Base-by-base conservation (phyloP, 2,797 vertebrate species). In the Thaleichthys pacificus region DNA sequence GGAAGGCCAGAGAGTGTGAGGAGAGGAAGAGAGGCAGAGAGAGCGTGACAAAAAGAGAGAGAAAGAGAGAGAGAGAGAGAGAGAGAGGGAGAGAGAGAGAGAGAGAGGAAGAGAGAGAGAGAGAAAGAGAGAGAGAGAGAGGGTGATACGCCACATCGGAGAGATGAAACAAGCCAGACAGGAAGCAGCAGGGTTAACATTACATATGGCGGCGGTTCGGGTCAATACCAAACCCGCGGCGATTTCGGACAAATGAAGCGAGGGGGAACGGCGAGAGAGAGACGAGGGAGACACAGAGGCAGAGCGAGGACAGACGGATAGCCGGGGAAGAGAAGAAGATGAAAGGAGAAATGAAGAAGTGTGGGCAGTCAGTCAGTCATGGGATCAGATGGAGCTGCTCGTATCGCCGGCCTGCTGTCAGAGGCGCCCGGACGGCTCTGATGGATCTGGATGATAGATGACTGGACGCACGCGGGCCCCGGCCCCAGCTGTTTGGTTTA, bases 401-500 rank as follows among this genome's bases (percentile, higher is more conserved):
- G 82, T 73, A 87, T 91, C 89, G 79, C 85, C 84, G 88, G 82
- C 84, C 82, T 82, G 79, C 83, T 85, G 91, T 88, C 88, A 82
- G 75, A 60, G 81, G 47, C 8, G 14, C 2, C 47, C 9, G 85
- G 87, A 84, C 82, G 64, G 76, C 26, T 2, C 26, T 26, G 65
- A 17, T 15, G 14, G 65, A 51, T 14, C 42, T 15, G 65, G 88
- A 90, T 93, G 91, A 93, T 88, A 89, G 91, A 93, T 93, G 89
- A 90, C 87, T 84, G 87, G 85, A 89, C 72, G 85, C 84, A 77
- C 77, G 80, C 78, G 22, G 82, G 86, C 88, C 76, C 75, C 66
- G 85, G 91, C 82, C 91, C 88, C 92, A 93, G 91, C 91, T 93
- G 91, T 89, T 90, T 85, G 85, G 86, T 87, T 87, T 93, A 93